These are phyloP conservation scores for Gasterosteus aculeatus DNA, from an alignment of 2,113 vertebrate species.

Conservation along the genomic window DNA sequence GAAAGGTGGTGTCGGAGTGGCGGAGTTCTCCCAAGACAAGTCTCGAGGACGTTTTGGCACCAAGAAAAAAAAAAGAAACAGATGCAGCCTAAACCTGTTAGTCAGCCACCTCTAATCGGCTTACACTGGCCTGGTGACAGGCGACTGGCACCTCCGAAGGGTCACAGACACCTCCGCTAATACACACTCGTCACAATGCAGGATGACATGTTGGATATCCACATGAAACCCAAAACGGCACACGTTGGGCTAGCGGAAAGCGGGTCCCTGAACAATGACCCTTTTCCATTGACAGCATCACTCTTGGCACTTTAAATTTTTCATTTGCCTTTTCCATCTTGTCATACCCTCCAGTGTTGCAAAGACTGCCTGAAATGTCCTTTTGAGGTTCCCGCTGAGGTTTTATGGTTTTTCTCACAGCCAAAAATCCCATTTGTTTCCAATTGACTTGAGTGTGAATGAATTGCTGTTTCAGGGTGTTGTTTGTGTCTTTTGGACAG, in stretches of 20 bases:
- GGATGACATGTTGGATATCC: conserved; percentile 73
- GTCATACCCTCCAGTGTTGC: neutral
- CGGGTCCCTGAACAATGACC: conserved; percentile 20
- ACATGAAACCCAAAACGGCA: conserved; percentile 62
- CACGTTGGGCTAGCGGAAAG: conserved; percentile 29
- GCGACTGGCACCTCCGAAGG: conserved; percentile 76
- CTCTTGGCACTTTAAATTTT: conserved; percentile 2
- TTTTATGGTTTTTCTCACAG: neutral
- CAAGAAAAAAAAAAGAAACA: conserved; percentile 71
- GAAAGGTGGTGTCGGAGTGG: conserved; percentile 67
- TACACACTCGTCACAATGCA: conserved; percentile 47
- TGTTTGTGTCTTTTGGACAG: conserved; percentile 38
- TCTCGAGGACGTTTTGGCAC: conserved; percentile 68
- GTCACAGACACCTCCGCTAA: conserved; percentile 65
- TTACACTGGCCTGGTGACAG: conserved; percentile 80
- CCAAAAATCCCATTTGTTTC: conserved; percentile 40
- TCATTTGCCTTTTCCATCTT: neutral
- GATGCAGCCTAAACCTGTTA: conserved; percentile 82
- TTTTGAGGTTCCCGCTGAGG: neutral
- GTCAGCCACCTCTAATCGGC: conserved; percentile 83
- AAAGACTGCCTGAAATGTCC: neutral
- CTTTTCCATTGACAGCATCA: conserved; percentile 5
- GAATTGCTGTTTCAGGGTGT: conserved; percentile 16
- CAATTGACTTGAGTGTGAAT: conserved; percentile 4
- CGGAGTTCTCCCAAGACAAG: conserved; percentile 52